phyloP scores from a whole-genome alignment of 2,888 invertebrate species.

The Leptogaster cylindrica region DNA sequence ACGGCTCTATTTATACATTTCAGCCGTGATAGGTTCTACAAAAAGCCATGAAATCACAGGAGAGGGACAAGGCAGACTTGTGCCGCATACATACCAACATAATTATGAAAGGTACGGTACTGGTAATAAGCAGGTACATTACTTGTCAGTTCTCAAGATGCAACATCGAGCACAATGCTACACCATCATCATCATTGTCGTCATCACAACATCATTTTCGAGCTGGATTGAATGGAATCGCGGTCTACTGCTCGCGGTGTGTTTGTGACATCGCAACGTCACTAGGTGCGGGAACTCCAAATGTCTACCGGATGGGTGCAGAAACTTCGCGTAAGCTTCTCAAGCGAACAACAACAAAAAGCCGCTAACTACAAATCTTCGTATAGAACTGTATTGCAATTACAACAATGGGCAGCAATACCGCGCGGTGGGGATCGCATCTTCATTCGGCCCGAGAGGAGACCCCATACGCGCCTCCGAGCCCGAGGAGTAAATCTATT shows the following conservation, averaged over 20 bases:
- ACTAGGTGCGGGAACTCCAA: conserved; percentile 26
- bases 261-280: conserved; percentile 22
- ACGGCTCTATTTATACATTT: conserved; percentile 40
- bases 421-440: conserved; percentile 22
- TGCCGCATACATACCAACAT: conserved; percentile 25
- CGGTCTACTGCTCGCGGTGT: conserved; percentile 1
- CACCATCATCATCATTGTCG: background rate
- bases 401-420: conserved; percentile 20
- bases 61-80: conserved; percentile 40
- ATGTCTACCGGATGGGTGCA: conserved; percentile 33
- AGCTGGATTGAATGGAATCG: too few species aligned
- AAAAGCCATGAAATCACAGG: background rate
- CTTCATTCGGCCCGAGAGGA: conserved; percentile 2
- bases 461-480: background rate
- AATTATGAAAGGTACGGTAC: conserved; percentile 33
- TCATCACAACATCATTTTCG: too few species aligned
- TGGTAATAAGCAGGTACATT: conserved; percentile 31
- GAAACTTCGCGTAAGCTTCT: conserved; percentile 2
- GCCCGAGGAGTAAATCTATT: background rate
- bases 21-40: conserved; percentile 14
- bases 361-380: background rate
- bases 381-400: background rate
- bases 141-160: conserved; percentile 24
- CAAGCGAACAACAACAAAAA: too few species aligned
- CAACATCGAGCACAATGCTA: conserved; percentile 3